Evolutionary conservation across 1,140 invertebrate species (phyloP).

Genomic region (Lordiphosa stackelbergi): DNA sequence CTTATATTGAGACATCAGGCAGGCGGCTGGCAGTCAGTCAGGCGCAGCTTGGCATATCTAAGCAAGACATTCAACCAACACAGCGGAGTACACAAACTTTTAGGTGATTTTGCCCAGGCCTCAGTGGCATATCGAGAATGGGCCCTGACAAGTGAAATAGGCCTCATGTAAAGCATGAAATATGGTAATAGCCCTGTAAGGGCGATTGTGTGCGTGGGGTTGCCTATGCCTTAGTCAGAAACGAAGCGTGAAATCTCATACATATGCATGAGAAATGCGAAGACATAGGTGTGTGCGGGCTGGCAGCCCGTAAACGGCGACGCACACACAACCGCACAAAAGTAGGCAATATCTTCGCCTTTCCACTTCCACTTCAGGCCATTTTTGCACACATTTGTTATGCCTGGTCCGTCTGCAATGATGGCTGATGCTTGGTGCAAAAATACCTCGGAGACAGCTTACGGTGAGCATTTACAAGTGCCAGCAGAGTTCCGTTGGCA

Average conservation of each 20-base stretch:
- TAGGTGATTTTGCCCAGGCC: slow-evolving; percentile 2
- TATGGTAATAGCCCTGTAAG: slow-evolving; percentile 57
- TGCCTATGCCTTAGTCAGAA: slow-evolving; percentile 24
- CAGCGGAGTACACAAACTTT: slow-evolving; percentile 27
- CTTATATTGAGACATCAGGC: slow-evolving; percentile 13
- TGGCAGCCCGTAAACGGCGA: slow-evolving; percentile 55
- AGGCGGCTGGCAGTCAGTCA: slow-evolving; percentile 25
- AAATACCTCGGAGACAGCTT: slow-evolving; percentile 55
- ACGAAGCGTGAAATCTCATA: slow-evolving; percentile 45
- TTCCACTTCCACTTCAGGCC: slow-evolving; percentile 3
- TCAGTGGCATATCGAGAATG: slow-evolving; percentile 29
- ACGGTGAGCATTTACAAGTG: slow-evolving; percentile 18
- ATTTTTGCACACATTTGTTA: slow-evolving; percentile 9
- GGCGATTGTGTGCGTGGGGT: slow-evolving; percentile 8
- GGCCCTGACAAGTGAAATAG: slow-evolving; percentile 57
- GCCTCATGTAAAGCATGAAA: slow-evolving; percentile 63
- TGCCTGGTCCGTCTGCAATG: background rate
- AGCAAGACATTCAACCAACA: slow-evolving; percentile 51
- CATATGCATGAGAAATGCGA: slow-evolving; percentile 31
- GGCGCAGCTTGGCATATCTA: slow-evolving; percentile 35
- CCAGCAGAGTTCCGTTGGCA: slow-evolving; percentile 7
- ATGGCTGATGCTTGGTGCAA: slow-evolving; percentile 17
- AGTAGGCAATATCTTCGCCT: slow-evolving; percentile 36
- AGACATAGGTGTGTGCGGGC: slow-evolving; percentile 22
- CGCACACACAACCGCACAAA: slow-evolving; percentile 31